Conservation (phyloP, 92 coral and sea anemone genomes). For the Bergia puertoricense region DNA sequence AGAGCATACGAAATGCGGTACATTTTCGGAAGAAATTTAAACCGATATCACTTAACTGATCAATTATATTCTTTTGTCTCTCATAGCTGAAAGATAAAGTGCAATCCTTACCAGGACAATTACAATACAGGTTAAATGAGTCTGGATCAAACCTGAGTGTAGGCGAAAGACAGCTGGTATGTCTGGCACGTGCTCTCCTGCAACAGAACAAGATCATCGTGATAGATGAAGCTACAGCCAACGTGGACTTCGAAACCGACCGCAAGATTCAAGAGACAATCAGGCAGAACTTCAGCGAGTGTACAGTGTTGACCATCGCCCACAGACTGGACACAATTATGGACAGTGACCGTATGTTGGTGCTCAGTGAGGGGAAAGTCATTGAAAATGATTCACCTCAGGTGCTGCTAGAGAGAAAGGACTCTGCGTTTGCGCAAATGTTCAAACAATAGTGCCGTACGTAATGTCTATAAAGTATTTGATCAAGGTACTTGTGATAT, state of each 20-base stretch:
- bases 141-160: constrained; percentile 17
- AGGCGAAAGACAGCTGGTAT: constrained; percentile 27
- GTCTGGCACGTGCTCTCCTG: constrained; percentile 30
- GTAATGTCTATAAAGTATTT: no score
- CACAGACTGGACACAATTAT: constrained; percentile 32
- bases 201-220: constrained; percentile 28
- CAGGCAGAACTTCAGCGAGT: constrained; percentile 32
- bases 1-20: no score
- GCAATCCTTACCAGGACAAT: constrained; percentile 19
- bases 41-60: neutral
- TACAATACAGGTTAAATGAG: constrained; percentile 10
- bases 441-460: neutral
- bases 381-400: constrained; percentile 15
- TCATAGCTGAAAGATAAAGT: constrained; percentile 30
- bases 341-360: constrained; percentile 38
- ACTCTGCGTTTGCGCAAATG: constrained; percentile 14
- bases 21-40: neutral
- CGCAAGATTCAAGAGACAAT: constrained; percentile 25
- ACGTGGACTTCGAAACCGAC: constrained; percentile 38
- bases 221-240: constrained; percentile 33
- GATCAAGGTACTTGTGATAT: no score
- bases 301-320: constrained; percentile 37
- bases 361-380: constrained; percentile 29
- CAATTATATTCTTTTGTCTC: neutral
- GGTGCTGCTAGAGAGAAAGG: constrained; percentile 8